phyloP scores from a whole-genome alignment of 1,140 invertebrate species.

The Trypoxylus dichotomus region DNA sequence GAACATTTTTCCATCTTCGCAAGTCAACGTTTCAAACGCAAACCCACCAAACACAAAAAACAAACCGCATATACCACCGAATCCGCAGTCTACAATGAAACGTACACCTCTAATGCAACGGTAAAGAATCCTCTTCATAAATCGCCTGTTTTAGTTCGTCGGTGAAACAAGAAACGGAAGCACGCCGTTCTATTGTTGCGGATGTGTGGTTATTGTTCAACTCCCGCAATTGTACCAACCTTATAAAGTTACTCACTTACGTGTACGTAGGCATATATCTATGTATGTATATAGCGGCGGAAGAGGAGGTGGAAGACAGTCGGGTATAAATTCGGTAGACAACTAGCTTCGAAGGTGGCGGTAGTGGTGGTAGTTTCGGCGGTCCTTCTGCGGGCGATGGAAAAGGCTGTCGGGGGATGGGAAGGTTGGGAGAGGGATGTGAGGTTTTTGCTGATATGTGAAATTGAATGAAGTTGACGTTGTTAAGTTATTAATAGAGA shows the following conservation, averaged over 20 bases:
- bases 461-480: too few species aligned
- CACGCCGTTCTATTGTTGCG: conserved; percentile 36
- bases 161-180: not conserved
- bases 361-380: too few species aligned
- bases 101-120: not conserved
- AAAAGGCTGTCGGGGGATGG: too few species aligned
- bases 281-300: not conserved
- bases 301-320: conserved; percentile 32
- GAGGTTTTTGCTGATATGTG: too few species aligned
- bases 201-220: conserved; percentile 40
- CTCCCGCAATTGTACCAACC: conserved; percentile 38
- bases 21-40: too few species aligned
- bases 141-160: not conserved
- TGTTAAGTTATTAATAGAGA: too few species aligned
- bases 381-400: too few species aligned
- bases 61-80: too few species aligned
- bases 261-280: not conserved
- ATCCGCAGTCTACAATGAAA: too few species aligned
- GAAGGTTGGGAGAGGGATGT: too few species aligned
- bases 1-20: too few species aligned
- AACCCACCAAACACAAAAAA: too few species aligned
- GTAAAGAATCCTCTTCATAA: not conserved
- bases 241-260: conserved; percentile 36
- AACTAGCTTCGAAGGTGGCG: not conserved
- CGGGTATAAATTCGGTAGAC: not conserved